Evolutionary conservation across 2,113 vertebrate species (phyloP).

Genomic region (Pelecanoides urinatrix): DNA sequence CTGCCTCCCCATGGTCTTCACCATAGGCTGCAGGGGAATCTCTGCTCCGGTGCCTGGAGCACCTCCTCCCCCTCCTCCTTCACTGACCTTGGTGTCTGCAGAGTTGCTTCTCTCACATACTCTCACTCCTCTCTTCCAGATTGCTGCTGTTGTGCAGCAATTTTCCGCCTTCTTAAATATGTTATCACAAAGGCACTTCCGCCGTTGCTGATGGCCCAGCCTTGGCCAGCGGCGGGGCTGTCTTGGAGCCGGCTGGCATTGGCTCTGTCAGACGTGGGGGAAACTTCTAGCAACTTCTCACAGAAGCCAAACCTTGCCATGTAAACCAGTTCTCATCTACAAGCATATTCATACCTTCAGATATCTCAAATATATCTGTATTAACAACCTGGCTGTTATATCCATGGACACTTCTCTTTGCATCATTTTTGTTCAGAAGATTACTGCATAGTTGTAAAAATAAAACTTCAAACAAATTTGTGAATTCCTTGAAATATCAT

Average conservation of each 20-base stretch:
- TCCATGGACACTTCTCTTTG: not conserved
- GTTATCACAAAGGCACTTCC: not conserved
- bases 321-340: not conserved
- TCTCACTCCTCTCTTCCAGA: not conserved
- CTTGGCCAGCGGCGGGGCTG: rapidly evolving
- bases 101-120: not conserved
- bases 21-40: not conserved
- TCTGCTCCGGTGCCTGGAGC: not conserved
- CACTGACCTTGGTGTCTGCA: not conserved
- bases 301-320: not conserved
- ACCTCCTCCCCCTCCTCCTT: not conserved
- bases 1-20: not conserved
- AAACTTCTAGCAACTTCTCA: not conserved
- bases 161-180: not conserved
- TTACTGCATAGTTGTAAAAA: not conserved
- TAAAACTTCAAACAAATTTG: not conserved
- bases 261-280: no score
- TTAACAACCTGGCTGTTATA: not conserved
- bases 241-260: not conserved
- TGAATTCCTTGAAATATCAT: not conserved
- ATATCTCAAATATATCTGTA: not conserved
- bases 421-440: not conserved
- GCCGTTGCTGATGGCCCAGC: rapidly evolving
- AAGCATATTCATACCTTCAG: not conserved
- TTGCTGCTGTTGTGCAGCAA: not conserved